These are phyloP conservation scores for Nomada fucata DNA, from an alignment of 2,888 invertebrate genomes.

Conservation along the genomic window DNA sequence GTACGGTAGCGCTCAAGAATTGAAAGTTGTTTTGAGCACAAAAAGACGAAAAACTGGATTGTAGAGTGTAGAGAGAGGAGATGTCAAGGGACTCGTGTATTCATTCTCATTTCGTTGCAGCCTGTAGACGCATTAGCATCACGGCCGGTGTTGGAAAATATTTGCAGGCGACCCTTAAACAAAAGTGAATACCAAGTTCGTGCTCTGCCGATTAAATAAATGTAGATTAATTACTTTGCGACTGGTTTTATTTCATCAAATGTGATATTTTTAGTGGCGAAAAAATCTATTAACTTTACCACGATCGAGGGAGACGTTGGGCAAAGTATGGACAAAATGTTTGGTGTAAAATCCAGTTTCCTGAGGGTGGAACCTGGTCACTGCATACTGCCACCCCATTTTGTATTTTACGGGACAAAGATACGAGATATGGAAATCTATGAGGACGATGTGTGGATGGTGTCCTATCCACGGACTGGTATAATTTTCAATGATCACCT, in stretches of 20 bases:
- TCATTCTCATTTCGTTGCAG: constrained; percentile 57
- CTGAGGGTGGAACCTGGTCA: constrained; percentile 90
- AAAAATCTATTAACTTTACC: constrained; percentile 84
- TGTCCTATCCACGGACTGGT: constrained; percentile 96
- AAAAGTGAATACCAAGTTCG: constrained; percentile 11
- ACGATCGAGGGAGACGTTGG: constrained; percentile 87
- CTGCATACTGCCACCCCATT: constrained; percentile 89
- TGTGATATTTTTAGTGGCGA: constrained; percentile 52
- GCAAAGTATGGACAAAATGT: constrained; percentile 88
- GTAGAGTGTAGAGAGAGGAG: constrained; percentile 14
- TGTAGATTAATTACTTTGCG: neutral
- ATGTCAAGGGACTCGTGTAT: constrained; percentile 32
- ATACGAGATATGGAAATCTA: constrained; percentile 90
- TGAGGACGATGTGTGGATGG: constrained; percentile 93
- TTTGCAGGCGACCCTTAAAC: neutral
- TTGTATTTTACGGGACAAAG: constrained; percentile 88
- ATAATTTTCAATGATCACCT: constrained; percentile 77
- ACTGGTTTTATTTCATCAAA: neutral
- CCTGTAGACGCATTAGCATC: constrained; percentile 44
- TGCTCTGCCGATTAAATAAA: neutral
- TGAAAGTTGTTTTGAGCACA: constrained; percentile 55
- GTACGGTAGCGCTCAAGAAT: neutral
- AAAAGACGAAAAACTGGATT: constrained; percentile 24
- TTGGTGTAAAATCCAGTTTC: constrained; percentile 89
- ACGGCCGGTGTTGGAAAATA: neutral